Evolutionary conservation across 2,888 invertebrate species (phyloP).

Genomic region (Philonicus albiceps): DNA sequence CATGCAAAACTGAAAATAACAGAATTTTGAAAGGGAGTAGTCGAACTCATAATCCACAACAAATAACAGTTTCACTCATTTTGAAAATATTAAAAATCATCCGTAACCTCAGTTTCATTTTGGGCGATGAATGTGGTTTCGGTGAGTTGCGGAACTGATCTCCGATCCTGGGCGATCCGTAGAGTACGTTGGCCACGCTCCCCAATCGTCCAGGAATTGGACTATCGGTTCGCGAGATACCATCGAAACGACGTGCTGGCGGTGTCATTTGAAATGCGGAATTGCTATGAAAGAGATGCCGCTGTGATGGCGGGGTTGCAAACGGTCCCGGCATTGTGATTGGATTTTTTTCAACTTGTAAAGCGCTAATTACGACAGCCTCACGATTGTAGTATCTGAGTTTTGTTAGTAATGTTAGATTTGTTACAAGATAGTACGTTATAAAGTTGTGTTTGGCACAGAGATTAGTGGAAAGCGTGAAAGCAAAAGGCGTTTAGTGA

Average conservation of each 20-base stretch:
- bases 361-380: slow-evolving; percentile 90
- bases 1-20: slow-evolving; percentile 20
- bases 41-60: slow-evolving; percentile 13
- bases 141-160: slow-evolving; percentile 68
- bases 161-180: slow-evolving; percentile 68
- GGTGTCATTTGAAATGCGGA: slow-evolving; percentile 75
- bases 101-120: slow-evolving; percentile 87
- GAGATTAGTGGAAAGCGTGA: slow-evolving; percentile 46
- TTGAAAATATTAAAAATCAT: background rate
- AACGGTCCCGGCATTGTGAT: slow-evolving; percentile 87
- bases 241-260: slow-evolving; percentile 68
- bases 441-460: slow-evolving; percentile 31
- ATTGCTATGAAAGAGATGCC: slow-evolving; percentile 68
- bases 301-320: slow-evolving; percentile 74
- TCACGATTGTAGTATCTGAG: slow-evolving; percentile 86
- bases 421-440: slow-evolving; percentile 24
- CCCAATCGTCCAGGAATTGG: slow-evolving; percentile 69
- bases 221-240: slow-evolving; percentile 63
- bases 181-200: slow-evolving; percentile 69
- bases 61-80: background rate
- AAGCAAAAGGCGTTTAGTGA: slow-evolving; percentile 46
- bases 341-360: slow-evolving; percentile 92
- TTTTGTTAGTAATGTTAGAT: slow-evolving; percentile 13
- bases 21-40: background rate
- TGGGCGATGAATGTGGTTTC: slow-evolving; percentile 83